Percentiles rank a stretch among this genome's conserved stretches.
These are phyloP conservation scores for Lucinisca nassula DNA, from an alignment of 2,888 invertebrate species.

Conservation along the genomic window DNA sequence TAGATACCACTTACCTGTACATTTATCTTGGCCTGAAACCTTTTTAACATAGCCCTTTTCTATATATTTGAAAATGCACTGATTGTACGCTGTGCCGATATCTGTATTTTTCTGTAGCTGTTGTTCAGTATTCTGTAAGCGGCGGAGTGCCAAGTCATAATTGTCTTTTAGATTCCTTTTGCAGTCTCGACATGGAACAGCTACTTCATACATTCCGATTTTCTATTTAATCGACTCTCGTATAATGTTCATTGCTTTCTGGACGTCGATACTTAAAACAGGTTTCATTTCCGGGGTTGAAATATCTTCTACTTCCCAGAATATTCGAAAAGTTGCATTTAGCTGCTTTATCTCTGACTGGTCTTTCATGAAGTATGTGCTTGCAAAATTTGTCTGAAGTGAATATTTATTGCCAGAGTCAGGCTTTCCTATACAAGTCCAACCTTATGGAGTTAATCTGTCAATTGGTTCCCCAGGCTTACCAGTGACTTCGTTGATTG, in stretches of 20 bases:
- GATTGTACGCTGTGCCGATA: neutral
- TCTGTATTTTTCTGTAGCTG: neutral
- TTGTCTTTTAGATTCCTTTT: neutral
- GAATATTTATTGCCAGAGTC: neutral
- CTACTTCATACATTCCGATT: neutral
- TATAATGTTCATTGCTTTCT: neutral
- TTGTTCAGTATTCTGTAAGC: conserved; percentile 4
- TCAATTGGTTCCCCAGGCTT: neutral
- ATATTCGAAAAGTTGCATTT: conserved; percentile 3
- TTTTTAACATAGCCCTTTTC: conserved; percentile 24
- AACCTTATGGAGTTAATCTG: conserved; percentile 16
- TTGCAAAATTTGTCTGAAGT: neutral
- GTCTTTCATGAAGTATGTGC: conserved; percentile 6
- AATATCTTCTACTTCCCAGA: conserved; percentile 42
- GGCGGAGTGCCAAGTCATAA: neutral
- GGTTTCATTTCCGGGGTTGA: neutral
- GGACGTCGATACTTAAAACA: neutral
- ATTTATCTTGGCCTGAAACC: neutral
- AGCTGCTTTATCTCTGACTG: neutral
- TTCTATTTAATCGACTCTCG: conserved; percentile 10
- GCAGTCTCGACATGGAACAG: neutral
- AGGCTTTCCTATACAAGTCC: conserved; percentile 29
- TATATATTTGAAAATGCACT: neutral
- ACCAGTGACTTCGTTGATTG: neutral
- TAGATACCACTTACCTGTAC: conserved; percentile 18